phyloP scores from a whole-genome alignment of 2,113 vertebrate genomes.

The Cryptomyrus ogoouensis region DNA sequence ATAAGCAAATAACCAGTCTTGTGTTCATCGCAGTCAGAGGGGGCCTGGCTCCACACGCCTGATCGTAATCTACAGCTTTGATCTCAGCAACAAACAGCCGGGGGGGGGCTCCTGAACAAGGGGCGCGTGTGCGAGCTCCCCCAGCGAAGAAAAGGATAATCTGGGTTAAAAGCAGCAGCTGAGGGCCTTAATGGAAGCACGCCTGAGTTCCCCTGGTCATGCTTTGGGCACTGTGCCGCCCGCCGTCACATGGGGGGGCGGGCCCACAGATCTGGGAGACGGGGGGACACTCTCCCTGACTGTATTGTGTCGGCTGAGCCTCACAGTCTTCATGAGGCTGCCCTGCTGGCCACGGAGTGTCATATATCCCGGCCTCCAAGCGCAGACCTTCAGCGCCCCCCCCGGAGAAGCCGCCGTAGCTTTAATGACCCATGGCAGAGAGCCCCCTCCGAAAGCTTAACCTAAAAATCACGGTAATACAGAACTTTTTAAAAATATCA shows the following conservation, averaged over 20 bases:
- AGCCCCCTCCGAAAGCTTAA: not conserved
- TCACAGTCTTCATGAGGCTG: not conserved
- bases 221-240: not conserved
- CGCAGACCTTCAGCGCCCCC: not conserved
- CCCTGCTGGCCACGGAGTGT: not conserved
- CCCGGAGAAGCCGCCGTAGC: not conserved
- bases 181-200: not conserved
- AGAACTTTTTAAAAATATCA: not conserved
- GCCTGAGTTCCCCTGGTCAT: not conserved
- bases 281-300: not conserved
- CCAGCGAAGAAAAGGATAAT: not conserved
- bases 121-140: not conserved
- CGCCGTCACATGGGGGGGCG: not conserved
- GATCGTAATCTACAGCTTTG: constrained; percentile 54
- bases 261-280: not conserved
- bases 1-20: constrained; percentile 42
- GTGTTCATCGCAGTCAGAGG: constrained; percentile 44
- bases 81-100: constrained; percentile 47
- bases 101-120: constrained; percentile 22
- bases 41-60: constrained; percentile 42
- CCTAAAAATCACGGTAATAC: not conserved
- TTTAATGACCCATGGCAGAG: not conserved
- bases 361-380: not conserved
- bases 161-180: constrained; percentile 16
- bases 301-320: not conserved